These are phyloP conservation scores for Manis javanica DNA, from an alignment of 2,797 vertebrate genomes.

Conservation along the genomic window DNA sequence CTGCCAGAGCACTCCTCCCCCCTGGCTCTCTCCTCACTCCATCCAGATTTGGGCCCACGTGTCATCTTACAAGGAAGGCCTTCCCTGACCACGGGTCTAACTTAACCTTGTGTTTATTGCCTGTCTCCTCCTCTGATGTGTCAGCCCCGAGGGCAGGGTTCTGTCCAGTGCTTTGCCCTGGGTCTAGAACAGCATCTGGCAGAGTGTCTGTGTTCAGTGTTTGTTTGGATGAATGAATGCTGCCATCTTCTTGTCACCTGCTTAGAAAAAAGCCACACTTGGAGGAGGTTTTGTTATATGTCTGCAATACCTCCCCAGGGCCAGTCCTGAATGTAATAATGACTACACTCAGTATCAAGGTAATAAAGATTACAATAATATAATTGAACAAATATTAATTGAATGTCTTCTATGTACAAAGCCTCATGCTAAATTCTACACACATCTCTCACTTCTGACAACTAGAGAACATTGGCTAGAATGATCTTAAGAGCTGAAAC, in stretches of 20 bases:
- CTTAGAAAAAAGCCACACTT: not conserved
- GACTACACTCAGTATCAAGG: no score
- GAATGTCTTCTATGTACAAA: fast-evolving
- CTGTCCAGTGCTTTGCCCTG: fast-evolving
- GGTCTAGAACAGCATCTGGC: not conserved
- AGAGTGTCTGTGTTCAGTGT: not conserved
- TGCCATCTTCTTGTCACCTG: not conserved
- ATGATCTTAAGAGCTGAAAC: fast-evolving
- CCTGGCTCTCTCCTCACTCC: not conserved
- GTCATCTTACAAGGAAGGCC: not conserved
- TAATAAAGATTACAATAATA: fast-evolving
- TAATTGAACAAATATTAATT: fast-evolving
- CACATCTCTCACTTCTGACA: not conserved
- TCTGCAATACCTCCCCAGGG: not conserved
- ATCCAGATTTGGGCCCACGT: not conserved
- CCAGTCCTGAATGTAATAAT: not conserved
- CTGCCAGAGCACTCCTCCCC: not conserved
- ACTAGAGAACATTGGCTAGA: fast-evolving
- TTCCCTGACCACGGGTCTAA: fast-evolving
- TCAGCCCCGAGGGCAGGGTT: not conserved
- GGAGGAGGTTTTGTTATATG: no score
- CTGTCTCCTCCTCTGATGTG: fast-evolving
- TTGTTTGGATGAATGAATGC: not conserved
- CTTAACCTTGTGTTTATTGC: fast-evolving
- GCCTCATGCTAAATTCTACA: fast-evolving